Evolutionary conservation across 2,888 invertebrate genomes (phyloP).

Genomic region (Cyrtodaria siliqua): DNA sequence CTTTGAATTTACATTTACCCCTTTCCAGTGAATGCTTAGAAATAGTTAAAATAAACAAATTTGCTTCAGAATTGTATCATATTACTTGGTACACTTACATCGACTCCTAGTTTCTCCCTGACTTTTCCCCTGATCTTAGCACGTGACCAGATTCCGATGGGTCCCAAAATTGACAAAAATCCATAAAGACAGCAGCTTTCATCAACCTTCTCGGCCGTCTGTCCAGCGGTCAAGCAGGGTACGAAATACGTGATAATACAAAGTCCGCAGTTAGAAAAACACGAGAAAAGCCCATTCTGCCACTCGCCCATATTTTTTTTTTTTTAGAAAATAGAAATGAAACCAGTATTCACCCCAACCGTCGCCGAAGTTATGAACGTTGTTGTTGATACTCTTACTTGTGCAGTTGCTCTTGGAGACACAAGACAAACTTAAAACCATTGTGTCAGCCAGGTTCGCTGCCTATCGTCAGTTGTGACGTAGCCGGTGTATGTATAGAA

Average conservation of each 20-base stretch:
- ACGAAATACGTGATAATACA: conserved; percentile 73
- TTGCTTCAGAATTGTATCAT: too few relatives aligned
- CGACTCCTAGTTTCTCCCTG: conserved; percentile 71
- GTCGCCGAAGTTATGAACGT: too few relatives aligned
- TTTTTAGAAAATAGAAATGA: background rate
- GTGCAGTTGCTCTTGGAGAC: too few relatives aligned
- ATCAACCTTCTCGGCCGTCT: conserved; percentile 72
- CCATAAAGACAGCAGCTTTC: conserved; percentile 70
- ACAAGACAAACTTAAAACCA: too few relatives aligned
- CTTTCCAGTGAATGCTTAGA: too few relatives aligned
- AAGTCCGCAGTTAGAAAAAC: conserved; percentile 68
- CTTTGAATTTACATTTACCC: too few relatives aligned
- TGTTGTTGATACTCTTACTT: too few relatives aligned
- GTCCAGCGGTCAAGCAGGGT: conserved; percentile 75
- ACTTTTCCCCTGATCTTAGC: conserved; percentile 72
- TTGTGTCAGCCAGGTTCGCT: too few relatives aligned
- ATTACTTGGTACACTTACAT: conserved; percentile 69
- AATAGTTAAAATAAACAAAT: too few relatives aligned
- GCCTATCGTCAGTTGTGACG: too few relatives aligned
- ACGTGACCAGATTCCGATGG: conserved; percentile 63
- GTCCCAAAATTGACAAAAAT: conserved; percentile 61
- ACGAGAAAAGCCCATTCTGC: conserved; percentile 70
- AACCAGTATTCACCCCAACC: too few relatives aligned
- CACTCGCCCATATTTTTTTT: conserved; percentile 68
- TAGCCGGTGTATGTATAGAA: too few relatives aligned